Conservation (phyloP, 1,140 invertebrate genomes). For the Rhysida immarginata region DNA sequence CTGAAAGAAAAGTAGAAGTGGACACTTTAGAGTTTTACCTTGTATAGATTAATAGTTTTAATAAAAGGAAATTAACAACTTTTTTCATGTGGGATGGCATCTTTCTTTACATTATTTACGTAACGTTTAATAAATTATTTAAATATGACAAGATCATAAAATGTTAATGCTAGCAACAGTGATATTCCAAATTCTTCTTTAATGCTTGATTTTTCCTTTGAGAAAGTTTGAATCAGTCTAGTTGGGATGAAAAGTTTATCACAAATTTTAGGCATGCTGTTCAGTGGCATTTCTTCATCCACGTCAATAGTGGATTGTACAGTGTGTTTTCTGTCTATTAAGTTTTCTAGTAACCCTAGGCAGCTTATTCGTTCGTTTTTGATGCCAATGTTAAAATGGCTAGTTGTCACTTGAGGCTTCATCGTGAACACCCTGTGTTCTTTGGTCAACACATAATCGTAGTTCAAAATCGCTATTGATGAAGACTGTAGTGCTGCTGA, state of each 20-base stretch:
- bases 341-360: neutral
- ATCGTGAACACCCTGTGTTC: neutral
- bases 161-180: neutral
- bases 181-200: neutral
- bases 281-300: neutral
- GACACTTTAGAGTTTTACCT: no score
- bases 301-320: neutral
- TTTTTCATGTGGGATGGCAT: no score
- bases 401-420: neutral
- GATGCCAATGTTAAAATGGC: neutral
- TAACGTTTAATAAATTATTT: neutral
- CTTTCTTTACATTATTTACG: no score
- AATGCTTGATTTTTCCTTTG: neutral
- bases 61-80: no score
- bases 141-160: neutral
- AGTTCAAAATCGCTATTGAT: neutral
- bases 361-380: neutral
- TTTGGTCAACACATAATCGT: neutral
- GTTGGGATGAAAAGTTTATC: neutral
- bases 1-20: slow-evolving; percentile 20
- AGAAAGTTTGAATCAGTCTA: neutral
- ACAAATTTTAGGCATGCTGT: no score
- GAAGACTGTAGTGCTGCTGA: neutral
- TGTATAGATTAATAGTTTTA: no score
- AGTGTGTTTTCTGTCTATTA: neutral